phyloP scores from a whole-genome alignment of 2,797 vertebrate species.

The Steatocranus sp. region DNA sequence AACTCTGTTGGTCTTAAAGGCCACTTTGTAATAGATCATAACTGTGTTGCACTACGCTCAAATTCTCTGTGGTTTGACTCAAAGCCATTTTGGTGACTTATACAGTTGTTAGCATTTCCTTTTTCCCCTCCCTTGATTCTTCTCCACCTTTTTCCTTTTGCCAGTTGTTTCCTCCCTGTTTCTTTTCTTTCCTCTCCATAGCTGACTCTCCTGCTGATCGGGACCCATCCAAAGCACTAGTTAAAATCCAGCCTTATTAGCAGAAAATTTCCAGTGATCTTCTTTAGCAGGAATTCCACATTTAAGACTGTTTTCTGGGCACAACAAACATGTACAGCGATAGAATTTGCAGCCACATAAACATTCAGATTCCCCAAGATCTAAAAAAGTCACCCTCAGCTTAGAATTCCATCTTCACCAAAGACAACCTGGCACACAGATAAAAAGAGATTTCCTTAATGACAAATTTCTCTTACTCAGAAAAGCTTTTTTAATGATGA shows the following conservation, averaged over 20 bases:
- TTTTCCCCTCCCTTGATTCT: neutral
- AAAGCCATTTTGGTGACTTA: neutral
- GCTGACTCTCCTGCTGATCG: neutral
- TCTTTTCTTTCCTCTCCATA: neutral
- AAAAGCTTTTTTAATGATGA: conserved; percentile 18
- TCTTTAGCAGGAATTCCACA: conserved; percentile 44
- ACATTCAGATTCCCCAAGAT: neutral
- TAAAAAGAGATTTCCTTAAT: neutral
- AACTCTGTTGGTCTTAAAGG: neutral
- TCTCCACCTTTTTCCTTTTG: neutral
- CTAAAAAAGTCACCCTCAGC: neutral
- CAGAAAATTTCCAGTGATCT: conserved; percentile 29
- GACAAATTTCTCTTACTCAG: neutral
- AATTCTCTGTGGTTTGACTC: neutral
- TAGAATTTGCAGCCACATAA: neutral
- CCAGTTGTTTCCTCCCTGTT: neutral
- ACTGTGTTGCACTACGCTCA: neutral
- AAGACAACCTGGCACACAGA: neutral
- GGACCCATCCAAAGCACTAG: neutral
- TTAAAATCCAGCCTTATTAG: conserved; percentile 44
- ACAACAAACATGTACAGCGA: neutral
- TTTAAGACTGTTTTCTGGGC: conserved; percentile 34
- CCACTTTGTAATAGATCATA: neutral
- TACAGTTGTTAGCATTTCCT: neutral
- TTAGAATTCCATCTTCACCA: neutral